Base-by-base conservation (phyloP, 2,797 vertebrate species). In the Muscicapa comitata region DNA sequence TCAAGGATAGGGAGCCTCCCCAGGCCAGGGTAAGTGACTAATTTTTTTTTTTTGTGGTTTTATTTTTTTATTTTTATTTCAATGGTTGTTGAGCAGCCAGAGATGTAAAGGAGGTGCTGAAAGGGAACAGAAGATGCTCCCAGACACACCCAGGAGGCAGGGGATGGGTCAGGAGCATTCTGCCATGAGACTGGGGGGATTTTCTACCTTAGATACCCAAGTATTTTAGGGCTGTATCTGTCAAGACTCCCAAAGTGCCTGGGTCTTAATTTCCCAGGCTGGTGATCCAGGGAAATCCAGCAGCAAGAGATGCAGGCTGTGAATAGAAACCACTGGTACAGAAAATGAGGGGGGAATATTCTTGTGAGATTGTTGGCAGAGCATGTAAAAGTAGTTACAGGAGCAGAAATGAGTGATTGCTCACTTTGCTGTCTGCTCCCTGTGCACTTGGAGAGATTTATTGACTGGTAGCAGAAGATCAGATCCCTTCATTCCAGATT, bases 391-490 rank as follows among this genome's bases (percentile, higher is more conserved):
- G 82, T 25, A 77, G 33, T 59, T 91, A 53, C 23, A 63, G 72
- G 65, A 91, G 66, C 54, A 89, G 75, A 91, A 90, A 80, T 74
- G 85, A 94, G 55, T 63, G 82, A 86, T 83, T 83, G 68, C n/a
- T 88, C 48, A 43, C 79, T 94, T 83, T 90, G 78, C 88, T 95
- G 85, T 86, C 92, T 76, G 85, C 43, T 90, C 79, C 75, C 45
- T 25, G 61, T 15, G 72, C 17, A 28, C n/a, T 91, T 88, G 31
- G 33, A 35, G 82, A 95, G 88, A 94, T 95, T 94, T 95, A 95
- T 83, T 57, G 53, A 37, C 76, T 93, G 73, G 86, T 74, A 91
- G 88, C 92, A 90, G 90, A 67, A 67, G 88, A 95, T 86, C 79
- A 86, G 61, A 92, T 67, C 53, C 61, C 45, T 35, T 55, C 5